Evolutionary conservation across 2,113 vertebrate species (phyloP).

Genomic region (Patagioenas fasciata): DNA sequence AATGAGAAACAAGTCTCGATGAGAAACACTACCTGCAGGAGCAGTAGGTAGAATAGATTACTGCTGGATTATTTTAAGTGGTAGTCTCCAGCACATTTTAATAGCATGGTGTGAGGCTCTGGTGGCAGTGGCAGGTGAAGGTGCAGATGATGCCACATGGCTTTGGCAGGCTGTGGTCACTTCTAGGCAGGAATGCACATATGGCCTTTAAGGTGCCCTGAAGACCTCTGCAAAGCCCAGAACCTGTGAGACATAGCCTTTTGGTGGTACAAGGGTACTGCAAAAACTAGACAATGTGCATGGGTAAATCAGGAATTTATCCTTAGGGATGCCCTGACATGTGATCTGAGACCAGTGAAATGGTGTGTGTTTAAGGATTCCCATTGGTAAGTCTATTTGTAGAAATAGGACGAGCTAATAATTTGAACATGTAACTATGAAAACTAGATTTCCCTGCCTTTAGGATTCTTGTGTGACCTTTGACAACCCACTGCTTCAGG

Average conservation of each 20-base stretch:
- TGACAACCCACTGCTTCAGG: not conserved
- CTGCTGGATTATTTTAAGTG: not conserved
- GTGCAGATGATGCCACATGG: not conserved
- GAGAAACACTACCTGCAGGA: not conserved
- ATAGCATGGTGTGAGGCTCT: not conserved
- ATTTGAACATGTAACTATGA: not conserved
- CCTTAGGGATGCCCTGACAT: not conserved
- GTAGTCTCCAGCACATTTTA: not conserved
- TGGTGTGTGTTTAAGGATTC: not conserved
- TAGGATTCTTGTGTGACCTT: not conserved
- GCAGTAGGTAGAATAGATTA: not conserved
- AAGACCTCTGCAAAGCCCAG: not conserved
- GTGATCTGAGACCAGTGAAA: not conserved
- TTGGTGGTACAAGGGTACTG: not conserved
- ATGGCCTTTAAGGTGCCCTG: not conserved
- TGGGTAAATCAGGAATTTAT: not conserved
- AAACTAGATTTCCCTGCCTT: constrained; percentile 3
- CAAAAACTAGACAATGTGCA: not conserved
- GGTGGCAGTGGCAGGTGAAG: not conserved
- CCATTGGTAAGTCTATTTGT: not conserved
- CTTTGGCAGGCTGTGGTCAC: not conserved
- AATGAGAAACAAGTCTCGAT: not conserved
- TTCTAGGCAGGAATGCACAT: not conserved
- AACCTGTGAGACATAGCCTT: not conserved
- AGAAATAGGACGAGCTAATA: not conserved